Evolutionary conservation across 1,140 invertebrate genomes (phyloP), one percentile per base, ranked within the genome.

Genomic region (Formica exsecta): DNA sequence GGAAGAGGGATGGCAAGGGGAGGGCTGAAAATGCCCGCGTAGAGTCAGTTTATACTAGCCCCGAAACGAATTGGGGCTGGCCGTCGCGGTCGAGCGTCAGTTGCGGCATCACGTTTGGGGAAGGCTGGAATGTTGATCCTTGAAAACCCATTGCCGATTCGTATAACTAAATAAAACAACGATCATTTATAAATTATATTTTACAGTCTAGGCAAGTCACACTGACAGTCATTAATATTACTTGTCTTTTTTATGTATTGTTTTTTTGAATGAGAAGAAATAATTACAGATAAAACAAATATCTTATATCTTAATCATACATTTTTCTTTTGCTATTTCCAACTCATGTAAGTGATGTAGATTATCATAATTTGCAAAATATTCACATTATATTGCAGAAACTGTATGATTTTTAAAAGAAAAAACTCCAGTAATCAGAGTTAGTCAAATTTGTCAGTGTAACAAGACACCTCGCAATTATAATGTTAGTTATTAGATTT

Each of bases 91-190:
- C 96, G 57, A 96, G 93, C 13, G 95, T 96, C 59, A 96, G 74
- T 87, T 96, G 95, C 86, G 93, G 95, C 87, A 94, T 93, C 76
- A 91, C 92, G 81, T 93, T 95, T 38, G 94, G 88, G 65, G 93
- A 91, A 90, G 96, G 96, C 68, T 97, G 97, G 89, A 97, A 97
- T 86, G 97, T 97, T 74, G 97, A 97, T 32, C 97, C 97, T 95
- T 96, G 96, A 91, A 96, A 97, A 87, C 96, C 96, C 94, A 96
- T 96, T 57, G 96, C 96, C 44, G 96, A 96, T 92, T 96, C 96
- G 87, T 96, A 96, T 91, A 96, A 95, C 96, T 97, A 83, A 92
- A 29, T 48, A 22, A 22, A 19, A 75, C 7, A 48, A 64, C 44
- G 91, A 44, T 44, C 91, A 87, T 94, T 85, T 51, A 13, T 2